Base-by-base conservation (phyloP, 2,888 invertebrate species). In the Tribolium freemani region DNA sequence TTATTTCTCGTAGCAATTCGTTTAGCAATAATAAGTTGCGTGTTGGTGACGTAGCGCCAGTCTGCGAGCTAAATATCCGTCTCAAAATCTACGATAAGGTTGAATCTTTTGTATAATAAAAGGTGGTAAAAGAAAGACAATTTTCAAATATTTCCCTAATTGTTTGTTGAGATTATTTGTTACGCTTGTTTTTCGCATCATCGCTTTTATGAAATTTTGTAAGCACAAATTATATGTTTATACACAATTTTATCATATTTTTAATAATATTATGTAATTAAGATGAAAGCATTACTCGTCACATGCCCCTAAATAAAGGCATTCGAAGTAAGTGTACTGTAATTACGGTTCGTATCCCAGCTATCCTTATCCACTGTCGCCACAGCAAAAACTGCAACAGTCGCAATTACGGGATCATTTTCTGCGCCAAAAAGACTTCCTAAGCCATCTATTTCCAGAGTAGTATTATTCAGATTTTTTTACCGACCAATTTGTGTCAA, bases 241-340 rank as follows among this genome's bases (percentile, higher is more conserved):
- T 86, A 86, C 86, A 86, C 86, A 80, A 82, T 81, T 86, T 85
- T 86, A 85, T 84, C 84, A 85, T 86, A 86, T 86, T 86, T 86
- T 86, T 85, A 86, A 85, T 84, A 84, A 81, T 81, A 26, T 26
- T 26, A 84, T 83, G 80, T 82, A 81, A 79, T 78, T 68, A 70
- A 71, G 51, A 64, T 50, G 48, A 71, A 66, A 71, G 57, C 53
- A 71, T 50, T 71, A 71, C 64, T 53, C 69, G 51, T 71, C 64
- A 71, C 48, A 38, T 70, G 69, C 63, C 69, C 69, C 51, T 54
- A 26, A 70, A 70, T 70, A 70, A 44, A 70, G 69, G 69, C 69
- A 70, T 63, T 70, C 31, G 30, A 70, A 69, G 69, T 60, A 67
- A 48, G 26, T 26, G 3, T 26, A 2, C 4, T 26, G 26, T 26